Conservation (phyloP, 1,140 invertebrate species). For the Pteromalus puparum region DNA sequence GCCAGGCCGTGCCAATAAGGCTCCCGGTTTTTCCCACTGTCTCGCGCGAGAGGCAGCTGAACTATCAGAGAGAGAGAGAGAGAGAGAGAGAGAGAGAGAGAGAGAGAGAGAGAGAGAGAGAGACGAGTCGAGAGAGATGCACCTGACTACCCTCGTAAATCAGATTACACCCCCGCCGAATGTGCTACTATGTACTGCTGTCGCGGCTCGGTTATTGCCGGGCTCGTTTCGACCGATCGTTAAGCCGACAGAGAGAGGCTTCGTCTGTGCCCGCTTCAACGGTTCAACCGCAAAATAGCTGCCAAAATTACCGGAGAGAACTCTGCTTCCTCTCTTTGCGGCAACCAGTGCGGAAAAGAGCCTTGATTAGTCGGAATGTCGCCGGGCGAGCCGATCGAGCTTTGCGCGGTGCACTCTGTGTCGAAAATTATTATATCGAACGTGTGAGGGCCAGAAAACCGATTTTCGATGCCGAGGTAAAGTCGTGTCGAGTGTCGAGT, state of each 20-base stretch:
- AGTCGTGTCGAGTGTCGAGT: no score
- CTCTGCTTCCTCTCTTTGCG: neutral
- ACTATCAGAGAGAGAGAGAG: neutral
- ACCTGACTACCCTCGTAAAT: constrained; percentile 30
- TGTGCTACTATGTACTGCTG: neutral
- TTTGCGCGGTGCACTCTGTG: no score
- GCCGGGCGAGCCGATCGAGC: neutral
- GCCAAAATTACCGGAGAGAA: neutral
- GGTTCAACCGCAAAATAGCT: neutral
- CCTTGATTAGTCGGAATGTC: neutral
- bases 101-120: neutral
- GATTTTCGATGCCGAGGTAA: no score
- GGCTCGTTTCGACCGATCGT: constrained; percentile 21
- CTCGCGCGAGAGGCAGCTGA: neutral
- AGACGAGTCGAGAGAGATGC: no score
- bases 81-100: neutral
- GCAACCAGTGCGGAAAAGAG: neutral
- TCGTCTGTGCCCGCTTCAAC: neutral
- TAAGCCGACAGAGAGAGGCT: neutral
- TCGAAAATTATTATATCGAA: no score
- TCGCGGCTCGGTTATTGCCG: constrained; percentile 7
- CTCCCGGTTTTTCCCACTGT: constrained; percentile 14
- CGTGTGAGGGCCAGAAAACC: no score
- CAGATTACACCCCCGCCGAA: neutral
- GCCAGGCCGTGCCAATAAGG: constrained; percentile 51